Conservation (phyloP, 1,140 invertebrate genomes). For the Saccostrea glomerata region DNA sequence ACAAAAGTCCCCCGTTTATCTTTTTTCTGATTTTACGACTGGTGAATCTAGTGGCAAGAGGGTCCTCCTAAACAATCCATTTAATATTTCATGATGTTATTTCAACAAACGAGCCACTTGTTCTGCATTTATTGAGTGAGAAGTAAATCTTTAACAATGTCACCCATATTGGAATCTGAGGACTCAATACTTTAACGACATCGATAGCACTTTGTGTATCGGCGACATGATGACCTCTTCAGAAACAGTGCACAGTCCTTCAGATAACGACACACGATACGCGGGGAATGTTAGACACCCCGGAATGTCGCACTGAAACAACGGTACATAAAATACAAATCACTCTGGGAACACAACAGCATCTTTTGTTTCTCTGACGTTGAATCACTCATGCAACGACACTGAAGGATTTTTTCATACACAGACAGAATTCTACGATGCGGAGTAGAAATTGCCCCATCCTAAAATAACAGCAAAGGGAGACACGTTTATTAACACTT, state of each 20-base stretch:
- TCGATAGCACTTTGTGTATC: constrained; percentile 1
- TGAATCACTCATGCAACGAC: not conserved
- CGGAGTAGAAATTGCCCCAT: too few species aligned
- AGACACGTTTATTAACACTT: too few species aligned
- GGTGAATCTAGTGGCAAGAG: not conserved
- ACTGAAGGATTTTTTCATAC: too few species aligned
- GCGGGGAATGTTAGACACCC: not conserved
- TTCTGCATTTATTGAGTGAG: constrained; percentile 2
- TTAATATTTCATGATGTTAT: constrained; percentile 26
- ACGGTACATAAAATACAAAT: not conserved
- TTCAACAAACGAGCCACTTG: constrained; percentile 25
- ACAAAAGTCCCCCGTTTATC: constrained; percentile 2
- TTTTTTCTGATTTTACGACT: not conserved
- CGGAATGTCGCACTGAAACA: not conserved
- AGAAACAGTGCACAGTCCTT: not conserved
- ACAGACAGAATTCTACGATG: too few species aligned
- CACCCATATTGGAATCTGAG: not conserved
- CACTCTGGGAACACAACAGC: not conserved
- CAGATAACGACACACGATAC: not conserved
- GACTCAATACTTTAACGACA: not conserved
- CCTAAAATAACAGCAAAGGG: too few species aligned
- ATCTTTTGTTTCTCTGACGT: not conserved
- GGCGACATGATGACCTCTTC: not conserved
- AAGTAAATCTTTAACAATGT: not conserved
- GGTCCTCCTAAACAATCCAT: constrained; percentile 11